Conservation (phyloP, 2,113 vertebrate species). For the Eptesicus fuscus region DNA sequence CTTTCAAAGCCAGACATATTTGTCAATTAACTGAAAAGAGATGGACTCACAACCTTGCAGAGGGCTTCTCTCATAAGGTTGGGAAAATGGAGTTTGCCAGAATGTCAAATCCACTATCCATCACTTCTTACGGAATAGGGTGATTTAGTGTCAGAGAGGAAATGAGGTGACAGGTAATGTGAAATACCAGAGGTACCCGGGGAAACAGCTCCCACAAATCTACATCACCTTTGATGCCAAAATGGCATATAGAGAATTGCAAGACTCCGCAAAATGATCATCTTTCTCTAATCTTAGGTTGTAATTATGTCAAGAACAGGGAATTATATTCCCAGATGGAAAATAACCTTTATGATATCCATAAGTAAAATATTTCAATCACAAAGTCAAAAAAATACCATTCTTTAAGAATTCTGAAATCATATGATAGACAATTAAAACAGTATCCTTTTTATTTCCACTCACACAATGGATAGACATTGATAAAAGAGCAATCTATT, state of each 20-base stretch:
- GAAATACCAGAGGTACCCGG: not conserved
- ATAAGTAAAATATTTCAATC: not conserved
- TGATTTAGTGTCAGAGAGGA: not conserved
- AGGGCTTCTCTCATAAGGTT: not conserved
- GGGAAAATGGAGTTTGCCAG: not conserved
- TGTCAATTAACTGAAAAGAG: not conserved
- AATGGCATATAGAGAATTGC: not conserved
- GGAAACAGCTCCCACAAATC: not conserved
- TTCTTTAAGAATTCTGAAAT: constrained; percentile 18
- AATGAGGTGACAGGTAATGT: not conserved
- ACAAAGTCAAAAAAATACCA: not conserved
- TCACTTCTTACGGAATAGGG: not conserved
- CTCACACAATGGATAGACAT: constrained; percentile 20
- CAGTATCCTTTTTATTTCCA: constrained; percentile 41
- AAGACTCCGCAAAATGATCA: not conserved
- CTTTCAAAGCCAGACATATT: not conserved
- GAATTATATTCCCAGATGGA: not conserved
- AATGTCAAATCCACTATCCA: not conserved
- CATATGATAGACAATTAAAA: not conserved
- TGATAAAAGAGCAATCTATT: constrained; percentile 25
- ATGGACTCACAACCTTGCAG: not conserved
- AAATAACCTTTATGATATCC: constrained; percentile 11
- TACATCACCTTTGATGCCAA: not conserved
- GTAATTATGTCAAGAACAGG: not conserved
- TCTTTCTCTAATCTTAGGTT: not conserved